Evolutionary conservation across 2,888 invertebrate genomes (phyloP).

Genomic region (Drosophila suboccidentalis): DNA sequence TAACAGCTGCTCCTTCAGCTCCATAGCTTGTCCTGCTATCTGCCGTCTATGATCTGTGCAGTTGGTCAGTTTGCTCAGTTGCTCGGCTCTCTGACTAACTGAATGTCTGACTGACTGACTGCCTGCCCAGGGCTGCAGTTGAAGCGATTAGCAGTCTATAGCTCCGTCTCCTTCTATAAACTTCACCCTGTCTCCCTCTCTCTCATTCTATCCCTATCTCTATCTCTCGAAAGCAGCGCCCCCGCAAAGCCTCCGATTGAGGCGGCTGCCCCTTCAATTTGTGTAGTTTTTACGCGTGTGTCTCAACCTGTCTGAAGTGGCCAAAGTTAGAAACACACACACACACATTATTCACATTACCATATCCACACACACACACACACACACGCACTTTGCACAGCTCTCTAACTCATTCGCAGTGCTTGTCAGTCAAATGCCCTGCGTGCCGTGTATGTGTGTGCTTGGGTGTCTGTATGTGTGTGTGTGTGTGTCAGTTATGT

Average conservation of each 20-base stretch:
- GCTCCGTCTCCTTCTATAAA: conserved; percentile 21
- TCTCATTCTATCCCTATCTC: background rate
- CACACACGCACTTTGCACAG: conserved; percentile 40
- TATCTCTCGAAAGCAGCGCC: conserved; percentile 35
- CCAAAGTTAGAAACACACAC: conserved; percentile 69
- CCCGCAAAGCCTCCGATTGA: conserved; percentile 49
- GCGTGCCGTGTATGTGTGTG: conserved; percentile 26
- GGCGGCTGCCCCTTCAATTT: conserved; percentile 65
- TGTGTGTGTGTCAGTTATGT: conserved; percentile 27
- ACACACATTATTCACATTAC: conserved; percentile 48
- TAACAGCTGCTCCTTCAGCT: conserved; percentile 11
- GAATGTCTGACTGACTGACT: conserved; percentile 11
- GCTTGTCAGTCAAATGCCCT: conserved; percentile 64
- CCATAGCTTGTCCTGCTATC: conserved; percentile 70
- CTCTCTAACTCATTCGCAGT: conserved; percentile 56
- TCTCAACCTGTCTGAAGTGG: conserved; percentile 77
- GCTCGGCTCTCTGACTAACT: conserved; percentile 41
- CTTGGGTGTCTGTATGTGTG: conserved; percentile 14
- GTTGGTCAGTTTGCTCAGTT: conserved; percentile 68
- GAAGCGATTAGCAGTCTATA: conserved; percentile 76
- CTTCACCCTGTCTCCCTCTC: too few species aligned
- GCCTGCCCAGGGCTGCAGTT: conserved; percentile 62
- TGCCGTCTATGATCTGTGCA: conserved; percentile 83
- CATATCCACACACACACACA: conserved; percentile 51
- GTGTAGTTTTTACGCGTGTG: conserved; percentile 82